These are phyloP conservation scores for Ceyx cyanopectus DNA, from an alignment of 2,113 vertebrate genomes.

Conservation along the genomic window DNA sequence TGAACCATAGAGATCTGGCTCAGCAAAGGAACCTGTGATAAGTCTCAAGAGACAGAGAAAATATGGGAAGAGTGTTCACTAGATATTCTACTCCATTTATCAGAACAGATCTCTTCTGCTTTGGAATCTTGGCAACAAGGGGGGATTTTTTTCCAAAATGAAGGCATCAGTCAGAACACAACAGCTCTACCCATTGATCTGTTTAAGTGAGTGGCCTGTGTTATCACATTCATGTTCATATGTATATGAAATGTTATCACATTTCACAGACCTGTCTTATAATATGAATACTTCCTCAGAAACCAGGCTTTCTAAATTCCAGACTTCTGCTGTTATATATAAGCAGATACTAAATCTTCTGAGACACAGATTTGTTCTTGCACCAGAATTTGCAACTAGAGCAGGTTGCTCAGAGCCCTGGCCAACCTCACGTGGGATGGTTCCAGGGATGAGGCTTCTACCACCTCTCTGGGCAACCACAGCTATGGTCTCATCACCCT, in stretches of 20 bases:
- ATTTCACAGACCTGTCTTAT: not conserved
- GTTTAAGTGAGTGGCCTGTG: not conserved
- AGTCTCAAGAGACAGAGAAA: not conserved
- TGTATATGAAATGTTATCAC: not conserved
- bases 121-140: not conserved
- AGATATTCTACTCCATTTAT: not conserved
- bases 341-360: not conserved
- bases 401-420: not conserved
- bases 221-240: not conserved
- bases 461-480: not conserved
- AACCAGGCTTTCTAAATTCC: not conserved
- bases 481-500: not conserved
- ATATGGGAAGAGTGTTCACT: not conserved
- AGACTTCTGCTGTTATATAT: not conserved
- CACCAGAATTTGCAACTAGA: not conserved
- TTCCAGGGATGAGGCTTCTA: not conserved
- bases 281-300: not conserved
- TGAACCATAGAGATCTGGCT: not conserved
- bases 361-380: not conserved
- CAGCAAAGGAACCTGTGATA: not conserved
- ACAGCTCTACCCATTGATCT: not conserved
- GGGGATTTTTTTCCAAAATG: not conserved
- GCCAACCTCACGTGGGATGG: not conserved
- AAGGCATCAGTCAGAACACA: not conserved
- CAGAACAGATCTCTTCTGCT: not conserved